Evolutionary conservation across 2,113 vertebrate genomes (phyloP).

Genomic region (Sakesphorus luctuosus): DNA sequence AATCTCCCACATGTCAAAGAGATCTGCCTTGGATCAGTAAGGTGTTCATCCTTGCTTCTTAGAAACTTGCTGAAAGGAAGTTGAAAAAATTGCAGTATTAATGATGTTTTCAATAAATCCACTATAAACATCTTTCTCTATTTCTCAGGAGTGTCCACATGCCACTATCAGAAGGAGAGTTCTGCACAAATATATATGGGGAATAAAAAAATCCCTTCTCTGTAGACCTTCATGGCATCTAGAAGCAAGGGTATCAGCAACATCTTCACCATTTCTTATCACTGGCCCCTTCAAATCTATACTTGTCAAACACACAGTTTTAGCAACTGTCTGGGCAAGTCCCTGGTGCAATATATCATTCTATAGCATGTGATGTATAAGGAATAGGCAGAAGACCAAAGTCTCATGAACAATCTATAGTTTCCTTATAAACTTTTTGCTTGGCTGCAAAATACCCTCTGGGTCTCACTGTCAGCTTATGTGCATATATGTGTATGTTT

Average conservation of each 20-base stretch:
- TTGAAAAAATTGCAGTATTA: background rate
- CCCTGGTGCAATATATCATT: background rate
- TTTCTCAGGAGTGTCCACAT: background rate
- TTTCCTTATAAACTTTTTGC: background rate
- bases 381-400: background rate
- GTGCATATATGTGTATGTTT: background rate
- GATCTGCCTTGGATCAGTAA: constrained; percentile 32
- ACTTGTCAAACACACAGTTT: background rate
- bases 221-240: background rate
- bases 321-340: background rate
- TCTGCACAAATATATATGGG: background rate
- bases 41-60: constrained; percentile 89
- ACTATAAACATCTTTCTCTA: background rate
- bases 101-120: background rate
- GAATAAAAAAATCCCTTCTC: background rate
- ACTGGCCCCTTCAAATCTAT: background rate
- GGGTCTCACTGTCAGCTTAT: background rate
- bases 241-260: background rate
- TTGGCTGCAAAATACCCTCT: background rate
- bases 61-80: constrained; percentile 79
- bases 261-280: background rate
- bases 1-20: constrained; percentile 70
- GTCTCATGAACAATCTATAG: background rate
- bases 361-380: background rate
- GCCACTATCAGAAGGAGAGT: background rate